phyloP scores from a whole-genome alignment of 2,888 invertebrate genomes.

The Sminthurides aquaticus region DNA sequence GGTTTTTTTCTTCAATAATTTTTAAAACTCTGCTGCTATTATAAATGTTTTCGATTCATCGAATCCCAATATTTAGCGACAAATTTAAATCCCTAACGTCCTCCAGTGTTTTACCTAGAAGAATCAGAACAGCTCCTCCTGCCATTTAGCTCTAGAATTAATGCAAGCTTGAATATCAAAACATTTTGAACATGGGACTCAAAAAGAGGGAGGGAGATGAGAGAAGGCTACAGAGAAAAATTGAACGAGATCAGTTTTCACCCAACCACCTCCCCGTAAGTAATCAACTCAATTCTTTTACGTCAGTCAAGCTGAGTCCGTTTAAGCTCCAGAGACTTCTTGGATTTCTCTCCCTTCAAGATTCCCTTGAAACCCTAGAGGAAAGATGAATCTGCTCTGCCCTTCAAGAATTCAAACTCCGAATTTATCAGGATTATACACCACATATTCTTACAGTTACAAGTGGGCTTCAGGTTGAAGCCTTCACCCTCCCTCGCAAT shows the following conservation, averaged over 20 bases:
- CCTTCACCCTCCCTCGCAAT: too few species aligned
- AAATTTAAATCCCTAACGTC: too few species aligned
- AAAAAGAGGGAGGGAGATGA: neutral
- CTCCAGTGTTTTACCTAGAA: too few species aligned
- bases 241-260: slow-evolving; percentile 38
- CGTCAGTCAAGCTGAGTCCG: slow-evolving; percentile 23
- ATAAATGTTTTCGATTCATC: too few species aligned
- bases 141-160: too few species aligned
- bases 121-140: too few species aligned
- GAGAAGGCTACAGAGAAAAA: slow-evolving; percentile 25
- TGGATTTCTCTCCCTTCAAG: too few species aligned
- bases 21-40: too few species aligned
- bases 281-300: slow-evolving; percentile 36
- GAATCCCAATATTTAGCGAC: too few species aligned
- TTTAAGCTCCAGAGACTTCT: slow-evolving; percentile 4
- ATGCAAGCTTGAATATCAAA: neutral
- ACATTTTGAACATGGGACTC: neutral
- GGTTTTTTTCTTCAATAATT: too few species aligned
- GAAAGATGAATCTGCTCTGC: slow-evolving; percentile 18
- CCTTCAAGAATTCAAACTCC: slow-evolving; percentile 8
- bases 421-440: slow-evolving; percentile 26
- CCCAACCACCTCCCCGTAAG: slow-evolving; percentile 23
- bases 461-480: too few species aligned
- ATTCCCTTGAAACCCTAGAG: neutral
- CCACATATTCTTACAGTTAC: too few species aligned